Conservation (phyloP, 2,797 vertebrate genomes). For the Siniperca scherzeri region DNA sequence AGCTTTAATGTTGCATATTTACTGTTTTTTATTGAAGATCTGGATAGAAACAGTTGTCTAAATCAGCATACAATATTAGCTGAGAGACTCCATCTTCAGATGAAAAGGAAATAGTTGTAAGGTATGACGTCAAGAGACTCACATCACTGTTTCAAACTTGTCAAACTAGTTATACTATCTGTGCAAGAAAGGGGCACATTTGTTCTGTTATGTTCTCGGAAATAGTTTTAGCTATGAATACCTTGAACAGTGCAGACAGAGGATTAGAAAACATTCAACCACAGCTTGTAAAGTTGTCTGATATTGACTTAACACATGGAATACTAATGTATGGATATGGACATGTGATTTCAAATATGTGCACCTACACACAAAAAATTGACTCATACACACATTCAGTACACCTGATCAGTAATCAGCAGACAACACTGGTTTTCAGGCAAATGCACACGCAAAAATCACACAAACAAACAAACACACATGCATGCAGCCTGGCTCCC, state of each 20-base stretch:
- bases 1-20: neutral
- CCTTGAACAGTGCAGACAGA: neutral
- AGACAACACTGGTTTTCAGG: neutral
- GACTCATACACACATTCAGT: neutral
- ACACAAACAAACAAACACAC: neutral
- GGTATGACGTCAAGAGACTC: neutral
- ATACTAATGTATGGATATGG: neutral
- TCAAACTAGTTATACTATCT: slow-evolving; percentile 27
- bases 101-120: slow-evolving; percentile 4
- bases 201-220: neutral
- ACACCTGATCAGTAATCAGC: neutral
- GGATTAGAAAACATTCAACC: neutral
- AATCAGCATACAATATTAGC: neutral
- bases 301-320: neutral
- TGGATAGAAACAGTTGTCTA: neutral
- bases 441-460: neutral
- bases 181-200: slow-evolving; percentile 1
- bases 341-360: neutral
- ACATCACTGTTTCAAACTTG: slow-evolving; percentile 9
- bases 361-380: neutral
- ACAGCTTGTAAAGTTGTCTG: neutral
- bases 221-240: neutral
- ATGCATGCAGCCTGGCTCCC: neutral
- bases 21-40: neutral
- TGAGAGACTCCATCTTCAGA: neutral